phyloP scores from a whole-genome alignment of 1,140 invertebrate genomes.

The Drosophila suzukii region DNA sequence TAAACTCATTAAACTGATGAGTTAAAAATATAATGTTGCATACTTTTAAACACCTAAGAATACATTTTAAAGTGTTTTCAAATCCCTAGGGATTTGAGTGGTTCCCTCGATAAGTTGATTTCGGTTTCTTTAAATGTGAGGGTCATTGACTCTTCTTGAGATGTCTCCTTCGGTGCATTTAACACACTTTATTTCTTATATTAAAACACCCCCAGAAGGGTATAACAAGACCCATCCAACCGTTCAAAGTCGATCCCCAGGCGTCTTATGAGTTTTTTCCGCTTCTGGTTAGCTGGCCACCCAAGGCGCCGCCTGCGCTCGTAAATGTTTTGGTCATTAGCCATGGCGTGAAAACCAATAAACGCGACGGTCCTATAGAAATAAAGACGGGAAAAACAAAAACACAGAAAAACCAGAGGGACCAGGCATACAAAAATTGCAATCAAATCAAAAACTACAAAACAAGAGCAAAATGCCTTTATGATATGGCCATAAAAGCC shows the following conservation, averaged over 20 bases:
- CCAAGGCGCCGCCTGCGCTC: conserved; percentile 47
- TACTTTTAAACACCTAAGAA: no score
- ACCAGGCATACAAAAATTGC: conserved; percentile 43
- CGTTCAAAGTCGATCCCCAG: not conserved
- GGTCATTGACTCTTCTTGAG: not conserved
- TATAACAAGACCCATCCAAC: not conserved
- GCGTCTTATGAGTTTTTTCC: conserved; percentile 6
- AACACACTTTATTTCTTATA: not conserved
- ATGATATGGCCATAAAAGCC: conserved; percentile 71
- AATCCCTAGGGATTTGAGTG: no score
- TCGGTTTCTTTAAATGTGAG: no score
- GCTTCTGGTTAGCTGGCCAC: conserved; percentile 17
- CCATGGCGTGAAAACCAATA: conserved; percentile 70
- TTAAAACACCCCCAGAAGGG: not conserved
- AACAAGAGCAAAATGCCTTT: conserved; percentile 68
- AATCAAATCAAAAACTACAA: conserved; percentile 71
- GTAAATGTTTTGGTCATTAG: conserved; percentile 77
- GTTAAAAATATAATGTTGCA: no score
- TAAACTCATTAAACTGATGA: no score
- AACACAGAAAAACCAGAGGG: not conserved
- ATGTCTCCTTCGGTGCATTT: not conserved
- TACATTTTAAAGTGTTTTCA: no score
- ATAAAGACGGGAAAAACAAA: conserved; percentile 10
- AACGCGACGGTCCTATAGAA: conserved; percentile 41
- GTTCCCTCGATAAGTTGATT: no score